These are phyloP conservation scores for Ormia ochracea DNA, from an alignment of 2,888 invertebrate species.

Conservation along the genomic window DNA sequence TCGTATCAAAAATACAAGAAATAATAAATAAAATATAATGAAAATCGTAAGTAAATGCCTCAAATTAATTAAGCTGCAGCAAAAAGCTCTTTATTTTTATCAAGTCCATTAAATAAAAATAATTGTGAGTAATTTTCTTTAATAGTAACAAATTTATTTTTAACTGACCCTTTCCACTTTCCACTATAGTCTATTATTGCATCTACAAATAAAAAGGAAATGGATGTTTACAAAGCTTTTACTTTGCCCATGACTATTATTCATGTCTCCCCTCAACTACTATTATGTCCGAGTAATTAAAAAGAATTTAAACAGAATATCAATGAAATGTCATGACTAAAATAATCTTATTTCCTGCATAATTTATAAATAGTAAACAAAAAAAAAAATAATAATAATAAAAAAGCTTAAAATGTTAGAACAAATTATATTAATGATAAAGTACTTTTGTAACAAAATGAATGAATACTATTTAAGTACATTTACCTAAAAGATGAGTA, in stretches of 20 bases:
- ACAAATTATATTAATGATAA: constrained; percentile 21
- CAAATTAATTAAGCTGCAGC: no score
- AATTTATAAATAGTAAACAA: constrained; percentile 55
- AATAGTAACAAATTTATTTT: background rate
- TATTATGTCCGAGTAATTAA: constrained; percentile 56
- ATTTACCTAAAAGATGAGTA: constrained; percentile 60
- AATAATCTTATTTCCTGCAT: constrained; percentile 59
- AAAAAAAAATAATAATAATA: constrained; percentile 1
- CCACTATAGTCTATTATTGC: background rate
- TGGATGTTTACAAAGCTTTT: background rate
- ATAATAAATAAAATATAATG: no score
- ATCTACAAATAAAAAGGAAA: background rate
- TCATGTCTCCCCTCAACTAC: constrained; percentile 19
- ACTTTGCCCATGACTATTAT: constrained; percentile 33
- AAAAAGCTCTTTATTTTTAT: no score
- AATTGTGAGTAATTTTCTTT: background rate
- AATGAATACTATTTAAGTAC: constrained; percentile 53
- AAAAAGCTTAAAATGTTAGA: background rate
- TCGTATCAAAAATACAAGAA: no score
- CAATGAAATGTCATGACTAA: constrained; percentile 40
- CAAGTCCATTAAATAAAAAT: background rate
- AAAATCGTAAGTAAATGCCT: no score
- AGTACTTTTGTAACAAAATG: constrained; percentile 47
- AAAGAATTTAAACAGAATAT: constrained; percentile 55
- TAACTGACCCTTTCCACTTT: no score